phyloP scores from a whole-genome alignment of 2,113 vertebrate species.

The Phaethon lepturus region DNA sequence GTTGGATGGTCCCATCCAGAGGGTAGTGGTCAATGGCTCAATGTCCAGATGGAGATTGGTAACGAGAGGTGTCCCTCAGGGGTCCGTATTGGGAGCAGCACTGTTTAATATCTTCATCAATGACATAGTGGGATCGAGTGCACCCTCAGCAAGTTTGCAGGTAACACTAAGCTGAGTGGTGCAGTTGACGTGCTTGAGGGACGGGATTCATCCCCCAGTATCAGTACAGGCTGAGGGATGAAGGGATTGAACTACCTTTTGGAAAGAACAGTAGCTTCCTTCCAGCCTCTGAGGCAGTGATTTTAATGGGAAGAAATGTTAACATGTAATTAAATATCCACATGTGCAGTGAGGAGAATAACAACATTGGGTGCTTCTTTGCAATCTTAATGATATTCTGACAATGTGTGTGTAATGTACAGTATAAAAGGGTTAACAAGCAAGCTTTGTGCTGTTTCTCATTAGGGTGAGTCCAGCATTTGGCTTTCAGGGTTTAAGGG shows the following conservation, averaged over 20 bases:
- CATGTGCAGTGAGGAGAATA: neutral
- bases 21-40: too few relatives aligned
- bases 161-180: too few relatives aligned
- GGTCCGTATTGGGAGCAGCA: too few relatives aligned
- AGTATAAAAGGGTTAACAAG: slow-evolving; percentile 20
- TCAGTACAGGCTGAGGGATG: too few relatives aligned
- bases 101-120: too few relatives aligned
- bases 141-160: too few relatives aligned
- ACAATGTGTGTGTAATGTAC: neutral
- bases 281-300: neutral
- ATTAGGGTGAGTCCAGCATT: neutral
- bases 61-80: too few relatives aligned
- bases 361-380: neutral
- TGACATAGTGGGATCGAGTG: too few relatives aligned
- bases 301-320: neutral
- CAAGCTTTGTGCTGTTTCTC: slow-evolving; percentile 36
- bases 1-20: too few relatives aligned
- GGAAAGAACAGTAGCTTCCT: neutral
- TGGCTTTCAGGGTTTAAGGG: slow-evolving; percentile 37
- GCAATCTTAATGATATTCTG: neutral
- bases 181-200: too few relatives aligned
- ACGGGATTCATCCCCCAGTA: too few relatives aligned
- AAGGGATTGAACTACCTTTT: neutral
- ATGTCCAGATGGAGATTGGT: too few relatives aligned
- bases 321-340: neutral